A percentile compares a stretch with the other conserved stretches of the same genome.
Evolutionary conservation across 1,140 invertebrate genomes (phyloP).

Genomic region (Harlomillsia oculata): DNA sequence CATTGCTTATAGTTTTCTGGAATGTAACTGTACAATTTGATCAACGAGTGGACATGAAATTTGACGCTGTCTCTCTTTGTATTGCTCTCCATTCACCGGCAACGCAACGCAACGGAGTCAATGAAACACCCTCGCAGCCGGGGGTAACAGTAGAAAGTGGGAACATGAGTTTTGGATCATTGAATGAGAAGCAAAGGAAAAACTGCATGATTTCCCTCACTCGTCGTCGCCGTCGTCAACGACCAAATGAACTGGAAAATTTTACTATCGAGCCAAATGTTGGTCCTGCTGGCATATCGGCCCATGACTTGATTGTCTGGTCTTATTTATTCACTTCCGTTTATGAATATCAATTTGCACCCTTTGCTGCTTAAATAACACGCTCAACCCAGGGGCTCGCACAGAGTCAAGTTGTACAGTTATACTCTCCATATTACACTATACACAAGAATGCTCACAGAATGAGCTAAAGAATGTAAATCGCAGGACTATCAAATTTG

Average conservation of each 20-base stretch:
- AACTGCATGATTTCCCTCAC: background rate
- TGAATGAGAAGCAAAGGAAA: constrained; percentile 8
- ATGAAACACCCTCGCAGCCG: too few species aligned
- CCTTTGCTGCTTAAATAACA: too few species aligned
- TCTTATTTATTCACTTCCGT: constrained; percentile 29
- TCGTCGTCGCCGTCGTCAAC: background rate
- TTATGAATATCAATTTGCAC: constrained; percentile 30
- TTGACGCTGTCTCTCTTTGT: background rate
- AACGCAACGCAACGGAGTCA: background rate
- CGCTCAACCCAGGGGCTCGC: too few species aligned
- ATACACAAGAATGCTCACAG: too few species aligned
- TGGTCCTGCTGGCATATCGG: constrained; percentile 20
- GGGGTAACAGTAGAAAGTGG: too few species aligned
- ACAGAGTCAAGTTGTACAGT: too few species aligned
- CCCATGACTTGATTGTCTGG: constrained; percentile 23
- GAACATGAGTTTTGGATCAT: too few species aligned
- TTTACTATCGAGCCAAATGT: constrained; percentile 31
- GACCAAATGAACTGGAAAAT: constrained; percentile 27
- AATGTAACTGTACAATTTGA: constrained; percentile 5
- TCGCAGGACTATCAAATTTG: too few species aligned
- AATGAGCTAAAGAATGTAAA: too few species aligned
- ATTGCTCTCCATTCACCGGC: background rate
- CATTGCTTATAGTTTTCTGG: constrained; percentile 2
- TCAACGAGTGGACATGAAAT: too few species aligned
- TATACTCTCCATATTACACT: too few species aligned